Evolutionary conservation across 2,113 vertebrate species (phyloP), one percentile per base, ranked within the genome.

Genomic region (Cinclus cinclus): DNA sequence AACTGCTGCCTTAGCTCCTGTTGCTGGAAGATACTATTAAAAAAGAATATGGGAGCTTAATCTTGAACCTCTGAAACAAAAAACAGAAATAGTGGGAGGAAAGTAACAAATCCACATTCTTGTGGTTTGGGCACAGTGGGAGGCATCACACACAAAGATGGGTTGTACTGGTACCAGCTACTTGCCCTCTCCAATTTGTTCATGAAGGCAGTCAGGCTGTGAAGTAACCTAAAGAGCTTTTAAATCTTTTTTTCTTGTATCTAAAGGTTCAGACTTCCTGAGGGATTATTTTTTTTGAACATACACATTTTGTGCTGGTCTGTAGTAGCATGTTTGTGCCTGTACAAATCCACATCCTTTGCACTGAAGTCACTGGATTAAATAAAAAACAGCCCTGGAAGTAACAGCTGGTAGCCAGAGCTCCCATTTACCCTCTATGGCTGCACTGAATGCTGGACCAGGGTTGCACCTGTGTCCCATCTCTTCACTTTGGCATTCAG

Each of bases 121-220:
- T 67, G 33, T 30, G 4, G 0, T 39, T 60, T 0, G 0, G 24
- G 27, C 60, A 39, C 69, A 35, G 41, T 2, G 24, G 73, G 77
- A 83, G 31, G 56, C 80, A 69, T 2, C 12, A 11, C 25, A 44
- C n/a, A 9, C 3, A 18, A 35, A 60, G 35, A 60, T 41, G 44
- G 70, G n/a, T 13, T 71, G 15, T 37, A 25, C 4, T 8, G 44
- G 56, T 55, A 91, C 35, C 74, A 83, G 65, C 17, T n/a, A 60
- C 44, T 89, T 31, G 64, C 27, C 18, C 27, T 87, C 87, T 75
- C 56, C 14, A 1, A 19, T 53, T 41, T 37, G 13, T 27, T 81
- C 28, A 75, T 30, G 47, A 83, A 73, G 31, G 20, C 87, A 81
- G n/a, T 35, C 60, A 87, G 77, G 49, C 58, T 81, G 56, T 53